Evolutionary conservation across 2,797 vertebrate genomes (phyloP).

Genomic region (Spinibarbus caldwelli): DNA sequence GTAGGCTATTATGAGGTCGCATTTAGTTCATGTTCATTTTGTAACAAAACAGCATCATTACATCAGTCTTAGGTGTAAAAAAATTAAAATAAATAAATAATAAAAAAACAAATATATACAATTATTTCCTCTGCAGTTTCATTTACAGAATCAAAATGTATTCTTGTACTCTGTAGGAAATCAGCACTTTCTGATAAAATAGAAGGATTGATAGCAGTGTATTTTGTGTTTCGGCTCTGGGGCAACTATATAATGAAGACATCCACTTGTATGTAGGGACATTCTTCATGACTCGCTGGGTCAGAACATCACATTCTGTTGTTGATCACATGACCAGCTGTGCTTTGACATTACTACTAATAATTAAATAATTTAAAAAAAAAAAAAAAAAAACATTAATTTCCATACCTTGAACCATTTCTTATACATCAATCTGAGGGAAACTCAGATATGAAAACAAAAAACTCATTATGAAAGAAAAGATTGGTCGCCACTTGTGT

Average conservation of each 20-base stretch:
- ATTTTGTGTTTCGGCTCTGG: neutral
- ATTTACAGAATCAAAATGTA: neutral
- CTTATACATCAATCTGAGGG: neutral
- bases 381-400: neutral
- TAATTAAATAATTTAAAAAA: neutral
- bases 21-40: no score
- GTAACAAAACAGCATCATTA: no score
- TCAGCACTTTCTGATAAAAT: neutral
- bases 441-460: neutral
- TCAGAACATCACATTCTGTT: constrained; percentile 92
- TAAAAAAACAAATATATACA: no score
- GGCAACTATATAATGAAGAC: no score
- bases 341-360: neutral
- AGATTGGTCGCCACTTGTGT: neutral
- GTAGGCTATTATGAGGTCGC: no score
- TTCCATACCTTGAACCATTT: neutral
- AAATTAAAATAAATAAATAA: no score
- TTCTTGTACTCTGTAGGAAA: neutral
- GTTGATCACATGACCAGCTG: constrained; percentile 49
- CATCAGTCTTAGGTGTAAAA: no score
- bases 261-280: constrained; percentile 85
- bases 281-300: constrained; percentile 93
- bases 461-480: neutral
- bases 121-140: neutral
- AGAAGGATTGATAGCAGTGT: neutral